Evolutionary conservation across 2,797 vertebrate genomes (phyloP).

Genomic region (Adelosebastes latens): DNA sequence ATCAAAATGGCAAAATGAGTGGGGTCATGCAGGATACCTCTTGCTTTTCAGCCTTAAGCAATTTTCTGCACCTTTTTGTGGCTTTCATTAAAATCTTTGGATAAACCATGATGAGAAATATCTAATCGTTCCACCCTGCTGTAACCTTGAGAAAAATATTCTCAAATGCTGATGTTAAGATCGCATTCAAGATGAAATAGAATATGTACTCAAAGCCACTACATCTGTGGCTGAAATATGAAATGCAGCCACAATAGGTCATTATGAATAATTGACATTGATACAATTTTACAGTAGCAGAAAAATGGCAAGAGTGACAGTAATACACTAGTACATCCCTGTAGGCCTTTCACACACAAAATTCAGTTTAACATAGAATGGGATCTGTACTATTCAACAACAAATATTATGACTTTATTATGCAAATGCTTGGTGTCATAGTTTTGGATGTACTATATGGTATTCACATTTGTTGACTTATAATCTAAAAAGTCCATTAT

Average conservation of each 20-base stretch:
- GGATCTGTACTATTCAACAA: not conserved
- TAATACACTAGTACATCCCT: not conserved
- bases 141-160: slow-evolving; percentile 13
- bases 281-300: not conserved
- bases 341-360: not conserved
- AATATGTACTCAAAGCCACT: not conserved
- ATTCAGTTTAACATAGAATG: not conserved
- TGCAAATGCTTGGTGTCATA: slow-evolving; percentile 6
- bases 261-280: slow-evolving; percentile 10
- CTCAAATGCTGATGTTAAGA: not conserved
- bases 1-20: slow-evolving; percentile 52
- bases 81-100: slow-evolving; percentile 32
- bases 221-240: not conserved
- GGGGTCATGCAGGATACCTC: slow-evolving; percentile 31
- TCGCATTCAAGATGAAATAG: not conserved
- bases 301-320: not conserved
- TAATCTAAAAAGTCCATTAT: not conserved
- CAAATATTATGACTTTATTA: not conserved
- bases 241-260: not conserved
- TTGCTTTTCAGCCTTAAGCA: slow-evolving; percentile 38
- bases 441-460: not conserved
- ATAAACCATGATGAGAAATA: slow-evolving; percentile 24
- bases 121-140: not conserved
- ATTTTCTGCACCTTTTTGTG: slow-evolving; percentile 28
- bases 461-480: not conserved